Evolutionary conservation across 2,797 vertebrate genomes (phyloP).

Genomic region (Nannoperca australis): DNA sequence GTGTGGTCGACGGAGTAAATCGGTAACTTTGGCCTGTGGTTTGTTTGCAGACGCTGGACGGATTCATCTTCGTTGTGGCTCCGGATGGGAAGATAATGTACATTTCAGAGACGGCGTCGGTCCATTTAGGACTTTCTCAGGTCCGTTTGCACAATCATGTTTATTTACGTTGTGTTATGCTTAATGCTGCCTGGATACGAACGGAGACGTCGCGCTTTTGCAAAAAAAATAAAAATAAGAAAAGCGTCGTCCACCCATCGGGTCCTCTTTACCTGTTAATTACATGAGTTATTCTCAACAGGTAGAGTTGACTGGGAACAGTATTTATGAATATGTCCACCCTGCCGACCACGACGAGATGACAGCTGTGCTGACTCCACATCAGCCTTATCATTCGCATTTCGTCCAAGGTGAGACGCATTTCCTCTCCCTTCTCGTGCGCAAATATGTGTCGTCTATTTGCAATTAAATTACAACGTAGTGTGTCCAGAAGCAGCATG

Average conservation of each 20-base stretch:
- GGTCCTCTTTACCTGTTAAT: slow-evolving; percentile 26
- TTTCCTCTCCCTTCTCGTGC: neutral
- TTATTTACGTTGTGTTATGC: neutral
- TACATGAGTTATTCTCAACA: slow-evolving; percentile 83
- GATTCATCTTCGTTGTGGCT: slow-evolving; percentile 98
- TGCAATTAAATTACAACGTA: neutral
- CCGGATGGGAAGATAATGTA: slow-evolving; percentile 99
- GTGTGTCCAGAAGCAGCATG: neutral
- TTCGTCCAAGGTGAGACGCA: slow-evolving; percentile 92
- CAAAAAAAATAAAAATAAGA: neutral
- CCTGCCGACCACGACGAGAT: slow-evolving; percentile 98
- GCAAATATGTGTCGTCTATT: neutral
- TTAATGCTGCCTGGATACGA: neutral
- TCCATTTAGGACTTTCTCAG: slow-evolving; percentile 98
- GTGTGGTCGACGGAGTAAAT: no score
- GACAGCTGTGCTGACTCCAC: slow-evolving; percentile 97
- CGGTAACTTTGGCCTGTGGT: neutral
- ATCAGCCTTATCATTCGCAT: slow-evolving; percentile 98
- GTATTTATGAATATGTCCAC: slow-evolving; percentile 98
- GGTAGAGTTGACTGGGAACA: slow-evolving; percentile 99
- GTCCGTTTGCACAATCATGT: slow-evolving; percentile 77
- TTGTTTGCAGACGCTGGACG: slow-evolving; percentile 92
- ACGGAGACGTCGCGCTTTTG: no score
- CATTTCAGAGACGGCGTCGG: slow-evolving; percentile 98
- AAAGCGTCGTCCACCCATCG: neutral